These are phyloP conservation scores for Lepidurus couesii DNA, from an alignment of 1,140 invertebrate genomes.

Conservation along the genomic window DNA sequence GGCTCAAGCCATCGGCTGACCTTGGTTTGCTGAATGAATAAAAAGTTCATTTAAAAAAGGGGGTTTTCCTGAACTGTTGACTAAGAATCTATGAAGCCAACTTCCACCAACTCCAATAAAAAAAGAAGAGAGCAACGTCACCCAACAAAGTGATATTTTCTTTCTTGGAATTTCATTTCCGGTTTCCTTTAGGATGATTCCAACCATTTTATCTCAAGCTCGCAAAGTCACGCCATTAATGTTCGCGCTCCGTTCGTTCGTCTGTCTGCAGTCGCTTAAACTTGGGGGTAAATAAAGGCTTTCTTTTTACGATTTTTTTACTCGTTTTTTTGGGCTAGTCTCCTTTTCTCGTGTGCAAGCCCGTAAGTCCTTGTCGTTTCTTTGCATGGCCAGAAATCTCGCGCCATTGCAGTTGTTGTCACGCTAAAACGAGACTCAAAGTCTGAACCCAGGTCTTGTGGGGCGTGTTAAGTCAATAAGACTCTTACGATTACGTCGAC, in stretches of 20 bases:
- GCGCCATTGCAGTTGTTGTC: constrained; percentile 13
- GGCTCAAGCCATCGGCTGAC: too few species aligned
- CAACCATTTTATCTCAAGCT: constrained; percentile 1
- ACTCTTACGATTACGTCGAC: constrained; percentile 7
- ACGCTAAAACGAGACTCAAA: background rate
- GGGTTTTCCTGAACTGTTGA: too few species aligned
- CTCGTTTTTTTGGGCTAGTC: background rate
- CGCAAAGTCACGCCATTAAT: background rate
- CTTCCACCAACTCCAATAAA: too few species aligned
- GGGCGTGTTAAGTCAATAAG: constrained; percentile 21
- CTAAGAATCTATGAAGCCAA: too few species aligned
- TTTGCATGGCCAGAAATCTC: background rate
- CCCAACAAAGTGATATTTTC: background rate
- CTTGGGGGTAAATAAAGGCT: background rate
- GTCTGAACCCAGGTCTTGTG: background rate
- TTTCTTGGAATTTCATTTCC: background rate
- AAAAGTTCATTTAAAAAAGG: too few species aligned
- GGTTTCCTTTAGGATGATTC: background rate
- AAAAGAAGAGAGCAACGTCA: too few species aligned
- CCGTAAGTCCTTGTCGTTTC: background rate
- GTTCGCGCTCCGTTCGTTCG: background rate
- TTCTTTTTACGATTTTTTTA: background rate
- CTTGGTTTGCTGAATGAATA: too few species aligned
- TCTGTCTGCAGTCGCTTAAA: background rate
- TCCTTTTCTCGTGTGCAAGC: background rate